A percentile compares a stretch with the other conserved stretches of the same genome.
Conservation (phyloP, 2,888 invertebrate genomes). For the Cartodere bifasciata region DNA sequence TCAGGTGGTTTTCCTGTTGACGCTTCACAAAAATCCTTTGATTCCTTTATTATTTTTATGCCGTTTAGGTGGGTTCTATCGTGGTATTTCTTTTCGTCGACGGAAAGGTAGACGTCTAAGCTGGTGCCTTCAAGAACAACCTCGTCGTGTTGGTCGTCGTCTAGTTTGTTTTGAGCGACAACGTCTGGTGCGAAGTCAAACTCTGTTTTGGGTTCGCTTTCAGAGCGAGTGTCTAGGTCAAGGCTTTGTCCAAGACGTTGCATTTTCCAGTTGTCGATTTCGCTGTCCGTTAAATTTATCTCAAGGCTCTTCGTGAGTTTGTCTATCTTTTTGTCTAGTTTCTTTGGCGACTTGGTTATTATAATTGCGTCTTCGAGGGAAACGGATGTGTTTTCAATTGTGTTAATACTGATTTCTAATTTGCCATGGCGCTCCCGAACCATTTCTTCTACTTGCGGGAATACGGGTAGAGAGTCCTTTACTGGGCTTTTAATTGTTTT, state of each 20-base stretch:
- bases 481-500: conserved; percentile 62
- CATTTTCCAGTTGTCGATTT: conserved; percentile 24
- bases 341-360: conserved; percentile 62
- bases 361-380: conserved; percentile 56
- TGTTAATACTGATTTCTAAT: conserved; percentile 61
- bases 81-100: conserved; percentile 29
- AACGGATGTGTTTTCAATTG: conserved; percentile 33
- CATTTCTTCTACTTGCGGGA: conserved; percentile 61
- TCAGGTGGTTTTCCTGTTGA: conserved; percentile 31
- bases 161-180: conserved; percentile 14
- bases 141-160: conserved; percentile 23
- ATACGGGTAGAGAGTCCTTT: conserved; percentile 56
- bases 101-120: conserved; percentile 35
- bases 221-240: conserved; percentile 30
- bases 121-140: conserved; percentile 34
- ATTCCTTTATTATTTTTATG: conserved; percentile 30
- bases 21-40: conserved; percentile 36
- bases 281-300: conserved; percentile 39
- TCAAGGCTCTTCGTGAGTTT: conserved; percentile 51
- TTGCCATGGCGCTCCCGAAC: conserved; percentile 61
- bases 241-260: conserved; percentile 34
- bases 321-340: conserved; percentile 43
- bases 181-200: conserved; percentile 31
- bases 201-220: conserved; percentile 21
- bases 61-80: conserved; percentile 28